Conservation (phyloP, 2,797 vertebrate genomes). For the Buceros bicornis region DNA sequence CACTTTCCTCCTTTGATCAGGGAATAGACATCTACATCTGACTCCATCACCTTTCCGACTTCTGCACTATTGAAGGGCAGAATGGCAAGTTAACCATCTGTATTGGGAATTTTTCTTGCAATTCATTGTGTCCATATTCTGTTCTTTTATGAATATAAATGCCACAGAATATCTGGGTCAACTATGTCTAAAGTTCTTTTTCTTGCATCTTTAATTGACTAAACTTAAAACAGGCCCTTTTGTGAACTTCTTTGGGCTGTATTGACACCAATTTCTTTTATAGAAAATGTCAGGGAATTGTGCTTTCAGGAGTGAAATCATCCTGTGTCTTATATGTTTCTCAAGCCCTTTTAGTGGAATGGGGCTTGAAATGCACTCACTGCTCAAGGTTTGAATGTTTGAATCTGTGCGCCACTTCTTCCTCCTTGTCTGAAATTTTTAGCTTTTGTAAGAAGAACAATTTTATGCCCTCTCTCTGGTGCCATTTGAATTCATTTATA, state of each 20-base stretch:
- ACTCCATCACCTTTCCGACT: slow-evolving; percentile 65
- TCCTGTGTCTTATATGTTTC: background rate
- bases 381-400: background rate
- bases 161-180: slow-evolving; percentile 70
- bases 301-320: slow-evolving; percentile 19
- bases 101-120: slow-evolving; percentile 69
- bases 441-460: slow-evolving; percentile 8
- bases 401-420: background rate
- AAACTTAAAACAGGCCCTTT: slow-evolving; percentile 70
- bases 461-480: slow-evolving; percentile 35
- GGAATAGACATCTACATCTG: slow-evolving; percentile 69
- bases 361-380: background rate
- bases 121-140: slow-evolving; percentile 54
- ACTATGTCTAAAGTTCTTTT: slow-evolving; percentile 71
- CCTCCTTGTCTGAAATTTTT: slow-evolving; percentile 14
- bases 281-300: slow-evolving; percentile 41
- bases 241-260: slow-evolving; percentile 52
- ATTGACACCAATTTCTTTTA: slow-evolving; percentile 53
- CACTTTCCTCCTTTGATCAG: slow-evolving; percentile 49
- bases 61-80: slow-evolving; percentile 61
- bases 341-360: background rate
- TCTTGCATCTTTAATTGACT: slow-evolving; percentile 73
- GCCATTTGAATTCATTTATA: slow-evolving; percentile 44
- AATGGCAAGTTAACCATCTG: slow-evolving; percentile 53
- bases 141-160: slow-evolving; percentile 72